Base-by-base conservation (phyloP, 2,888 invertebrate species). In the Pseudanteris insignis region DNA sequence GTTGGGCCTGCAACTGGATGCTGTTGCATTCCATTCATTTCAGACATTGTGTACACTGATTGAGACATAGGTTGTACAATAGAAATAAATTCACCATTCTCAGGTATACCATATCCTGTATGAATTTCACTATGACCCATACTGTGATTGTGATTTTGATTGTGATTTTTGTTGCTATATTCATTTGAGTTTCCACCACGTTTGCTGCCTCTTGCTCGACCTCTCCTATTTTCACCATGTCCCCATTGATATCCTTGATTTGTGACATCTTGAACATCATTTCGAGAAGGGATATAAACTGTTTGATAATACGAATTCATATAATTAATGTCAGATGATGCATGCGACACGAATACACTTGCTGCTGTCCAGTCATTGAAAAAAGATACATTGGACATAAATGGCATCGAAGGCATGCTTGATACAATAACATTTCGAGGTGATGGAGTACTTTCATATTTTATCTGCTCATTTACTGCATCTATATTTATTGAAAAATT, bases 181-280 rank as follows among this genome's bases (percentile, higher is more conserved):
- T 70, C 73, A 10, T 67, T 68, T 33, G 66, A 72, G 30, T 62
- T 63, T 3, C 62, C 54, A 21, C 67, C 69, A 34, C 72, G 67
- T 15, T 72, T 73, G 18, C 64, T 68, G 14, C 71, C 70, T 25
- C 75, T 69, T 2, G 73, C 72, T 9, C 74, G 69, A 9, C 64
- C 64, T 33, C 73, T 68, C 29, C 70, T 67, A 18, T 65, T 69
- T 26, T 72, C 63, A 38, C 11, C n/a, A 1, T 36, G 43, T 1
- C 21, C 21, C 13, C 26, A 14, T n/a, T 15, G 36, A 2, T 24
- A n/a, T 6, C 9, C 70, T 67, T 2, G 5, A 85, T 60, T 87
- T 86, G 70, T 83, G 84, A 70, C 81, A 81, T 38, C 26, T 7
- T 24, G 15, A 4, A 21, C 29, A 12, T 34, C 47, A 2, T 12